Base-by-base conservation (phyloP, 2,113 vertebrate species). In the Bothrops jararaca region DNA sequence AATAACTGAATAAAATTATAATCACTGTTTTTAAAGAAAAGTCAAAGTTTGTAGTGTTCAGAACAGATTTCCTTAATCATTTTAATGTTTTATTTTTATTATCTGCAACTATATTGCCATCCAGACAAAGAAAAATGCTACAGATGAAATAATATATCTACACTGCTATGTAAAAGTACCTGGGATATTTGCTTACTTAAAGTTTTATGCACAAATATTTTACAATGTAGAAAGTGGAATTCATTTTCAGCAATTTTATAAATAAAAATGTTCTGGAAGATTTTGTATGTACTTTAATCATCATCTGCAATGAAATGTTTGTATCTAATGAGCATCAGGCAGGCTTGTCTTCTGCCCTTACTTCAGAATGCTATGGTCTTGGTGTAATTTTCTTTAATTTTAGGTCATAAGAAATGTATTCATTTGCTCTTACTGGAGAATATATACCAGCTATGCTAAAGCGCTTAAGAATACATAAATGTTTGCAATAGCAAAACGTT, bases 401-500 rank as follows among this genome's bases (percentile, higher is more conserved):
- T 12, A 86, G 13, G 39, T 89, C 18, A 48, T 86, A 22, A 26
- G 45, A 45, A 53, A 15, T 18, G 6, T 12, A 91, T 54, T 50
- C 54, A 87, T 8, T 48, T 54, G 23, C 53, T 57, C 26, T 48
- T 56, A 45, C 34, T 22, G 39, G 8, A 50, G 15, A 4, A 52
- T 29, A 10, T 57, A 85, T 6, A 45, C 57, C 24, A 54, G 23
- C 52, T 11, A 8, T 3, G 39, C n/a, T 13, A 50, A 29, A 23
- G 4, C 24, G 86, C 5, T 60, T 54, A 20, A 23, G 34, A 45
- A 54, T 92, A 20, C 3, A 48, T 34, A 12, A 53, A 42, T 69
- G 7, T 94, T 90, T 91, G 69, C 23, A 13, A 53, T 8, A 54
- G 22, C 74, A 90, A 11, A 94, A 90, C 45, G 89, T 2, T 92